Percentiles rank a stretch among this genome's conserved stretches.
Evolutionary conservation across 2,888 invertebrate species (phyloP).

Genomic region (Ophraella communa): DNA sequence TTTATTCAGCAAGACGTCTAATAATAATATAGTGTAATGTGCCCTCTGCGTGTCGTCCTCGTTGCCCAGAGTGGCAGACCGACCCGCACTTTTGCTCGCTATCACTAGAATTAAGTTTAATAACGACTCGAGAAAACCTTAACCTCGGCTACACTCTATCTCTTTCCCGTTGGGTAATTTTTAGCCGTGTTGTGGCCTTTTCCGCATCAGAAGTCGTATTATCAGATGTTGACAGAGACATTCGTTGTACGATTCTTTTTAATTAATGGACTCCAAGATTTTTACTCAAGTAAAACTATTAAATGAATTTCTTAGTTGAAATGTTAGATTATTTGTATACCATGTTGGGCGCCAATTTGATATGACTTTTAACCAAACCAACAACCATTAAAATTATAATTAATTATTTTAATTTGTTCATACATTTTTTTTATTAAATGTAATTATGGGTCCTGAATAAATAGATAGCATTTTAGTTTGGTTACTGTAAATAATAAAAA

Average conservation of each 20-base stretch:
- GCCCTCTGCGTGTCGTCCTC: slow-evolving; percentile 27
- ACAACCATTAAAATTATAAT: too few relatives aligned
- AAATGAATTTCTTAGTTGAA: too few relatives aligned
- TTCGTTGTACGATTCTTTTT: background rate
- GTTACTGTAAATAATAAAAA: too few relatives aligned
- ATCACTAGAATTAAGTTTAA: slow-evolving; percentile 29
- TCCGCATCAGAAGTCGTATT: slow-evolving; percentile 8
- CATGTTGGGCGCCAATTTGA: too few relatives aligned
- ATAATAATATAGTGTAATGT: slow-evolving; percentile 31
- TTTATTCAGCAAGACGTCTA: slow-evolving; percentile 27
- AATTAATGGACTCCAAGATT: background rate
- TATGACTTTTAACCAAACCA: too few relatives aligned
- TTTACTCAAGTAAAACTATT: too few relatives aligned
- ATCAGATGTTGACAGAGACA: background rate
- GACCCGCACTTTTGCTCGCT: slow-evolving; percentile 23
- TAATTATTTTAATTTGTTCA: too few relatives aligned
- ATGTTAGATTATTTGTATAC: too few relatives aligned
- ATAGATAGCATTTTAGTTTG: too few relatives aligned
- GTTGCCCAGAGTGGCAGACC: slow-evolving; percentile 22
- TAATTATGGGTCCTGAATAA: too few relatives aligned
- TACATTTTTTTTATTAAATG: too few relatives aligned
- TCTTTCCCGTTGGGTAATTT: too few relatives aligned
- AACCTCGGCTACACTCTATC: slow-evolving; percentile 3
- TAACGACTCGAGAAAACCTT: slow-evolving; percentile 19
- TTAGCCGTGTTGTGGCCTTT: slow-evolving; percentile 8